Evolutionary conservation across 2,888 invertebrate species (phyloP), one percentile per base, ranked within the genome.

Genomic region (Drosophila incognita): DNA sequence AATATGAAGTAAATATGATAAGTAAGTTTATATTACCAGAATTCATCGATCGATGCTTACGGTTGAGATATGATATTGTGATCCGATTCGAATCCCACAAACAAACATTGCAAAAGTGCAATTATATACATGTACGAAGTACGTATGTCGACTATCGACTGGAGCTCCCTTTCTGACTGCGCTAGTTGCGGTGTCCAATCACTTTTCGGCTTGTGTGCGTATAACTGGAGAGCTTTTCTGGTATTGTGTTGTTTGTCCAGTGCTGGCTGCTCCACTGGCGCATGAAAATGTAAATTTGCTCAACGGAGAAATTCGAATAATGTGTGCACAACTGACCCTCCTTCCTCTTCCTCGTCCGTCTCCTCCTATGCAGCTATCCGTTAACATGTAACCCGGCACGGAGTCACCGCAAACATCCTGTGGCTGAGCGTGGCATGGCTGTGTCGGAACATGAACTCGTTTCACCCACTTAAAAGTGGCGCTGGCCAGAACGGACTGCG

Each of bases 211-310:
- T 24, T 46, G 21, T 24, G 4, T 21, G 15, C 21, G 46, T 24
- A 24, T 1, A 15, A 46, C 21, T 46, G 48, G 49, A 49, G 49
- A 49, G 49, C 18, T 49, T 29, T 11, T 0, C 27, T 4, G 48
- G 8, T 24, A 27, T 48, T 21, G 48, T 31, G 21, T 5, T 5
- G 13, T 31, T 57, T 48, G 35, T n/a, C 7, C n/a, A 36, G 33
- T 18, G n/a, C 8, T 21, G 48, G 36, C 48, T 64, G 31, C 66
- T 67, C 42, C 27, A 38, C 13, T 54, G 46, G 36, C 36, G 46
- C 64, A 62, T 62, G 33, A 57, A 53, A 62, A 71, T 69, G 69
- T 69, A 63, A 71, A 69, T 63, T 69, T 62, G 51, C 33, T 62
- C 18, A 58, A 60, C 61, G 54, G 42, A 69, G 63, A 54, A 61